phyloP scores from a whole-genome alignment of 1,140 invertebrate genomes.

The Ceratina japonica region DNA sequence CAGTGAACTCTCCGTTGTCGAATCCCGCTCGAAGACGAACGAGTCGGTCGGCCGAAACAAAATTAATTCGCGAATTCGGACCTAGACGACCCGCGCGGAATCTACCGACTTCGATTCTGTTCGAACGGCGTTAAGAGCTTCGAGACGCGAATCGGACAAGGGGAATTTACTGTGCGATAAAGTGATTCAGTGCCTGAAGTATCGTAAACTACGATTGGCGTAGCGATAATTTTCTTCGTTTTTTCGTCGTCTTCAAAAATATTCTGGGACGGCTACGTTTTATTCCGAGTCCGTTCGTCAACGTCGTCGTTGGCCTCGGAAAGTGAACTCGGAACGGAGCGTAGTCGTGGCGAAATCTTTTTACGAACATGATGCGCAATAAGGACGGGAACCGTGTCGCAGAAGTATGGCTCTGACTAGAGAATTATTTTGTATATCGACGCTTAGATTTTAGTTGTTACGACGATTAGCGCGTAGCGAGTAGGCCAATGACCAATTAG shows the following conservation, averaged over 20 bases:
- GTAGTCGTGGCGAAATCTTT: not conserved
- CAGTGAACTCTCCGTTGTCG: conserved; percentile 18
- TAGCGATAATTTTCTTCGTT: conserved; percentile 11
- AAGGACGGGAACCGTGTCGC: not conserved
- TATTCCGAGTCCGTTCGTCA: not conserved
- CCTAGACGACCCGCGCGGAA: too few species aligned
- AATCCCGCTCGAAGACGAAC: too few species aligned
- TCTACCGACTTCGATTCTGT: too few species aligned
- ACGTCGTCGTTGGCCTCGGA: not conserved
- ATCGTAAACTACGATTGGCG: conserved; percentile 40
- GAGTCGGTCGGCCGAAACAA: too few species aligned
- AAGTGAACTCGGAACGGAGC: not conserved
- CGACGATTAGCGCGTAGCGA: not conserved
- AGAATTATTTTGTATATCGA: conserved; percentile 20
- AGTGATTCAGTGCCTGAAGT: conserved; percentile 67
- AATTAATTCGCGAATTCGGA: too few species aligned
- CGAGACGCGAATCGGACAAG: too few species aligned
- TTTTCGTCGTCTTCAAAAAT: not conserved
- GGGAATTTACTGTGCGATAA: conserved; percentile 18
- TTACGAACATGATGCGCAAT: not conserved
- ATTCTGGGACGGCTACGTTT: not conserved
- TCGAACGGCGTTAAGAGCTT: too few species aligned
- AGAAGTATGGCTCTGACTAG: not conserved
- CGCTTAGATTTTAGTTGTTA: conserved; percentile 14
- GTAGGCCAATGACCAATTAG: conserved; percentile 37